Evolutionary conservation across 2,113 vertebrate genomes (phyloP), one percentile per base, ranked within the genome.

Genomic region (Dipodomys ordii): DNA sequence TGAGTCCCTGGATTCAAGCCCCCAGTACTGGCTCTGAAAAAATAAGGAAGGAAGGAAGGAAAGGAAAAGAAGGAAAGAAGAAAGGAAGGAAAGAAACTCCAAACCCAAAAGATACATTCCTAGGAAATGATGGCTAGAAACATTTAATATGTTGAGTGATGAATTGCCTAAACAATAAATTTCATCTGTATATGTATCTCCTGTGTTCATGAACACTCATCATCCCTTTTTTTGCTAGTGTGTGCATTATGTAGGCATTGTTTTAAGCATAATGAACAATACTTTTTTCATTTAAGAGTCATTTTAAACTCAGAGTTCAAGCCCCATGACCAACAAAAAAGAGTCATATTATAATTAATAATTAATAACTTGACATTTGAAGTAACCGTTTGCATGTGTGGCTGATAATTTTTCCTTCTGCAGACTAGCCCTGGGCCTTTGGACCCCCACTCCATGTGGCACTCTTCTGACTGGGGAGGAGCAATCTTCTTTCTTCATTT

Each of bases 271-370:
- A 87, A 44, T 10, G 2, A 65, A 60, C 12, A 67, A 49, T 78
- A 65, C 22, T 18, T 90, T 72, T 80, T 81, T 35, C 30, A 73
- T 76, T 72, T 83, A 92, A 90, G 60, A 73, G 35, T 39, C 39
- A 39, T 39, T 39, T 39, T 39, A 39, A 39, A 39, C 39, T 39
- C 39, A 39, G 39, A 39, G 39, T 39, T 39, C 39, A 39, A 39
- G 39, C 39, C 39, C 39, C 39, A 39, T 39, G 39, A 39, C 39
- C 39, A 39, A 39, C 39, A 39, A 39, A 39, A 39, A 39, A 39
- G 13, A 87, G 30, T 90, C n/a, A 20, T 80, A 71, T 93, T 88
- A 62, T 77, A 76, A 82, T 44, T 82, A 28, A 69, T 19, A 5
- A 39, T 39, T 39, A 39, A 64, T 25, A 49, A 60, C 68, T 25